These are phyloP conservation scores for Psittacus erithacus DNA, from an alignment of 2,113 vertebrate species.

Conservation along the genomic window DNA sequence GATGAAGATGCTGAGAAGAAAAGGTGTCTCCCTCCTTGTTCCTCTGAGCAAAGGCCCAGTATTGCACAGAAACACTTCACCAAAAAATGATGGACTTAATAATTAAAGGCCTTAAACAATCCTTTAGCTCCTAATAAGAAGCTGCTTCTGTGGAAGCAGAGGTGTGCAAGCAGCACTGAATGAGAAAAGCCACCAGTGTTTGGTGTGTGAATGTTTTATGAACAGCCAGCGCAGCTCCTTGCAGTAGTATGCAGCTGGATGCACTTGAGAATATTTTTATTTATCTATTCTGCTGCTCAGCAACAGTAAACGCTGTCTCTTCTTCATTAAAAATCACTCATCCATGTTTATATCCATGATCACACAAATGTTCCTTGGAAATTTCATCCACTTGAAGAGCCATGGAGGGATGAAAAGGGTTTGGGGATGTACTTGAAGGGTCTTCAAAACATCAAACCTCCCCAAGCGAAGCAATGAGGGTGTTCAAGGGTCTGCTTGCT, in stretches of 20 bases:
- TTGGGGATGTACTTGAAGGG: fast-evolving
- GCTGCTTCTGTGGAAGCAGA: neutral
- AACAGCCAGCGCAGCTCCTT: neutral
- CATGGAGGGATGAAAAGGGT: neutral
- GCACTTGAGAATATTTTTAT: neutral
- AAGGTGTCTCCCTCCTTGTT: neutral
- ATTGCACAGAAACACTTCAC: neutral
- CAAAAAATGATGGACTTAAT: neutral
- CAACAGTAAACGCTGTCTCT: neutral
- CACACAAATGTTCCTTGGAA: neutral
- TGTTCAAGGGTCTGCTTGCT: neutral
- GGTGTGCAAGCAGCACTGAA: neutral
- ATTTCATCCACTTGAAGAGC: neutral
- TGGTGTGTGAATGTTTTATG: neutral
- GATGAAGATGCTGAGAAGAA: neutral
- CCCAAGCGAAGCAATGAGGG: fast-evolving
- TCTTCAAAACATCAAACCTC: neutral
- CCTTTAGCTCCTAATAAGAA: neutral
- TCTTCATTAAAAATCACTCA: neutral
- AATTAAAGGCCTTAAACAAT: neutral
- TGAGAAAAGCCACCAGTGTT: neutral
- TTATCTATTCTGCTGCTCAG: neutral
- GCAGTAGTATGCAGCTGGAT: neutral
- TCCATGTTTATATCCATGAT: neutral
- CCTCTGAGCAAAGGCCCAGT: neutral